A percentile compares a stretch with the other conserved stretches of the same genome.
Evolutionary conservation across 2,113 vertebrate species (phyloP).

Genomic region (Callipepla californica): DNA sequence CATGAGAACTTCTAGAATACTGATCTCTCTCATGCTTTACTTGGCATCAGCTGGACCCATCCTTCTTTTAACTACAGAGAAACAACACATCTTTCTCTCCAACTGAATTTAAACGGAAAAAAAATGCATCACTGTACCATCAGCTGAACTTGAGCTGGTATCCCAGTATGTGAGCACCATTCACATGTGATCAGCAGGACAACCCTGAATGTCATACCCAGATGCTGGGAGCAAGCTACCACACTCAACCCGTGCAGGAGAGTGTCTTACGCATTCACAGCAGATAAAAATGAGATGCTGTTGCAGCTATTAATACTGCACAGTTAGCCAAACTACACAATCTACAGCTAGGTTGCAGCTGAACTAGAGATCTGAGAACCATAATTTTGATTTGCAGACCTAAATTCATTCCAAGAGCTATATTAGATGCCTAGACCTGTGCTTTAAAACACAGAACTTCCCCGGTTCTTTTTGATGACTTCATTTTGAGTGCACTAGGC

Average conservation of each 20-base stretch:
- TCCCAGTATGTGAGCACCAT: accelerated
- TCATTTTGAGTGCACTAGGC: not conserved
- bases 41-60: not conserved
- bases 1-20: not conserved
- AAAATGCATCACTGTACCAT: accelerated
- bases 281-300: not conserved
- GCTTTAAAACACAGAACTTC: not conserved
- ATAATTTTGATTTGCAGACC: not conserved
- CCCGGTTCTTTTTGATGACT: not conserved
- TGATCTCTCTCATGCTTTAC: not conserved
- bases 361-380: not conserved
- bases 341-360: not conserved
- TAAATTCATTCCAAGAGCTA: not conserved
- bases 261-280: not conserved
- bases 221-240: accelerated
- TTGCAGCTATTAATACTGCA: not conserved
- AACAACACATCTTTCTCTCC: not conserved
- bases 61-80: not conserved
- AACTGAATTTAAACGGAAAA: not conserved
- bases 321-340: not conserved
- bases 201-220: not conserved
- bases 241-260: not conserved
- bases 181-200: accelerated
- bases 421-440: not conserved
- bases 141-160: not conserved